Evolutionary conservation across 2,888 invertebrate genomes (phyloP).

Genomic region (Microctonus aethiopoides): DNA sequence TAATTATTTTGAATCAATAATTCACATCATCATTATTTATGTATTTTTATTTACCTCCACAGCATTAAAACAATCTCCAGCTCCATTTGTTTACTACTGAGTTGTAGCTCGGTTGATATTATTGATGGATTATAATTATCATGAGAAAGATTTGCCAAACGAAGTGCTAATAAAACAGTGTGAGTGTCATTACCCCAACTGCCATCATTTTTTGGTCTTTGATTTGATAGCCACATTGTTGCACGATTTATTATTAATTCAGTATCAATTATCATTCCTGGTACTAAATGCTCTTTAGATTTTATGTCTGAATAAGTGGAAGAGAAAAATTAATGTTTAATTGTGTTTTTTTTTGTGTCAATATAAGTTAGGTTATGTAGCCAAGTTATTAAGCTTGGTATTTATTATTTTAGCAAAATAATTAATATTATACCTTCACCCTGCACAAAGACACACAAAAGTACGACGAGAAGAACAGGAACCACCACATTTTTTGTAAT

Average conservation of each 20-base stretch:
- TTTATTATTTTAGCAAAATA: no score
- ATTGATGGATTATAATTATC: conserved; percentile 71
- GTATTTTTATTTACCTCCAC: conserved; percentile 73
- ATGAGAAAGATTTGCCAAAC: conserved; percentile 74
- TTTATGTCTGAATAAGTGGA: conserved; percentile 30
- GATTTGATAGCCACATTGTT: conserved; percentile 78
- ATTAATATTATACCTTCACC: conserved; percentile 58
- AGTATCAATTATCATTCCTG: conserved; percentile 46
- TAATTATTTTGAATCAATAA: background rate
- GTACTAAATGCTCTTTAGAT: conserved; percentile 22
- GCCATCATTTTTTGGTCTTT: conserved; percentile 77
- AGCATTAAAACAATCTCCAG: conserved; percentile 85
- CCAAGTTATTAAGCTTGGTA: no score
- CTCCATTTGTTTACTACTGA: conserved; percentile 89
- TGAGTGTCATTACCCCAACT: conserved; percentile 90
- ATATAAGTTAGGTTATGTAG: background rate
- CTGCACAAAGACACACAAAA: conserved; percentile 45
- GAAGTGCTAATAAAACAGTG: conserved; percentile 82
- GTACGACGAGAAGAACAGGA: conserved; percentile 51
- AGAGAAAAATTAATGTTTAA: background rate
- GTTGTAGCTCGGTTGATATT: conserved; percentile 76
- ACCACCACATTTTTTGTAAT: conserved; percentile 56
- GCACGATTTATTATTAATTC: conserved; percentile 76
- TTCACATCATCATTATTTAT: background rate
- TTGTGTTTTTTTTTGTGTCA: background rate